Base-by-base conservation (phyloP, 2,113 vertebrate species). In the Rhynchomys soricoides region DNA sequence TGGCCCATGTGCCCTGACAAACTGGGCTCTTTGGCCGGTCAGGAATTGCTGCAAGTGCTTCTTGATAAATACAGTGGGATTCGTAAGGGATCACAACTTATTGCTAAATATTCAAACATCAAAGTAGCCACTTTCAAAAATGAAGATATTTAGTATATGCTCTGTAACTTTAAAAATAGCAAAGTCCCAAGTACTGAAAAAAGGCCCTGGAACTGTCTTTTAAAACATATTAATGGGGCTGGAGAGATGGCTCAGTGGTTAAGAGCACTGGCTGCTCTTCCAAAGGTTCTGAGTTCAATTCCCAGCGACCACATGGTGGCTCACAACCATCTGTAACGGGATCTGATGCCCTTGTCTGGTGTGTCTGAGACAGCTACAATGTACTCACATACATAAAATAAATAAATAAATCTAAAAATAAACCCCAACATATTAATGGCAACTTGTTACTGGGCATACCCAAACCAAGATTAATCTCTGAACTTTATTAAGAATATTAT, bases 141-240 rank as follows among this genome's bases (percentile, higher is more conserved):
- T 93, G 52, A 96, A 50, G 94, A 57, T 94, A n/a, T 96, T 96
- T 7, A 68, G 0, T 64, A 50, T 85, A 31, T 48, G 48, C 15
- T 68, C 5, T 89, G 29, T 91, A 71, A 48, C 68, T 24, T 64
- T 89, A 81, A 77, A 89, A 83, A 89, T 82, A 92, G 16, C n/a
- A 10, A 10, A 91, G 37, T 88, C 4, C 48, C 78, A 55, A 93
- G 29, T 96, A 73, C 12, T 66, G 90, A 82, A 95, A 68, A 52
- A 90, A 11, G n/a, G 12, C 13, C 43, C 71, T 91, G 52, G 91
- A 83, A 77, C 5, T 78, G 34, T 71, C 37, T 57, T 95, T 45
- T 77, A 91, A 96, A 91, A 79, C 40, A 29, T n/a, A 81, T 90
- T 83, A 86, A 59, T 92, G 40, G n/a, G n/a, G n/a, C n/a, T n/a